These are phyloP conservation scores for Spodoptera litura DNA, from an alignment of 1,140 invertebrate species.

Conservation along the genomic window DNA sequence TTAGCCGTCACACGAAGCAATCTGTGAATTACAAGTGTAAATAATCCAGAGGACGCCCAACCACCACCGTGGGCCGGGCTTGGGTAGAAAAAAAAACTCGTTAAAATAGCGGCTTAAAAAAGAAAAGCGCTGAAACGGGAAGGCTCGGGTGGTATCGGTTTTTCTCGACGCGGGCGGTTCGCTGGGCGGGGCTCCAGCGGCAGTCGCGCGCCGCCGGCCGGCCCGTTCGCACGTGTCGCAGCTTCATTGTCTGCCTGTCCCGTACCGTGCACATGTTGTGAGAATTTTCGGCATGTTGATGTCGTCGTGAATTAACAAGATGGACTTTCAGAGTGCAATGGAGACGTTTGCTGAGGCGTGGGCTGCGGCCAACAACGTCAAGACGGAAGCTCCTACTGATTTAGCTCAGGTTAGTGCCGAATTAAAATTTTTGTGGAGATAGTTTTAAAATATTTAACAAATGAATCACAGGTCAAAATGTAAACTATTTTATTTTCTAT, in stretches of 20 bases:
- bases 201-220: conserved; percentile 82
- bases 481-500: background rate
- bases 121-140: conserved; percentile 85
- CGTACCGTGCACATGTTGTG: conserved; percentile 72
- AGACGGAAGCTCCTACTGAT: conserved; percentile 86
- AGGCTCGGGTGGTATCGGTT: conserved; percentile 83
- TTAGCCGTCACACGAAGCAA: conserved; percentile 73
- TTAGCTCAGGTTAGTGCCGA: conserved; percentile 87
- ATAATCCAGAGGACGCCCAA: conserved; percentile 83
- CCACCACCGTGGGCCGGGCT: conserved; percentile 82
- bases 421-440: background rate
- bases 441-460: conserved; percentile 6
- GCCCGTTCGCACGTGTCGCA: conserved; percentile 68
- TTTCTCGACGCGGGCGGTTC: conserved; percentile 82
- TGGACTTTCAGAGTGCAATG: conserved; percentile 99
- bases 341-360: conserved; percentile 98
- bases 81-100: conserved; percentile 79
- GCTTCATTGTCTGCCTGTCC: conserved; percentile 49
- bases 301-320: conserved; percentile 85
- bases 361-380: conserved; percentile 95
- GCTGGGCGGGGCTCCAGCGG: conserved; percentile 79
- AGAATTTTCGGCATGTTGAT: conserved; percentile 81
- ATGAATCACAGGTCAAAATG: background rate
- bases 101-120: conserved; percentile 86
- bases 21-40: conserved; percentile 85